Evolutionary conservation across 1,140 invertebrate species (phyloP), one percentile per base, ranked within the genome.

Genomic region (Lutraria rhynchaena): DNA sequence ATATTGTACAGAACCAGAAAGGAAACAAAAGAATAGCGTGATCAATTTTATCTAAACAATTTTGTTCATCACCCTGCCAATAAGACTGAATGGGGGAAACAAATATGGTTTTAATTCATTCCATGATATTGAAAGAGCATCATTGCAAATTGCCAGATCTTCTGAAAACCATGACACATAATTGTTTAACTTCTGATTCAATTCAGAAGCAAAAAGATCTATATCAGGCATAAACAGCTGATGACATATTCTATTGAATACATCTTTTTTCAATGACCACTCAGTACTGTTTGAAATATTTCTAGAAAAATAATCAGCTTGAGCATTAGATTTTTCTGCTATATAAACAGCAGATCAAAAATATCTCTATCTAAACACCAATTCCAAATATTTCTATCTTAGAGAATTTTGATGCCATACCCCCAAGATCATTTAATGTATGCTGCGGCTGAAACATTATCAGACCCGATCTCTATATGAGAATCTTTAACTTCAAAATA

Each of bases 41-140:
- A 13, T 82, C 69, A 53, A 71, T 75, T 49, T 75, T 37, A 60
- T 86, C 74, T 44, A 35, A 35, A 60, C 46, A 27, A 85, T 33
- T 46, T 85, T 85, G 27, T 80, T 58, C 27, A 71, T 71, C 9
- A 55, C 35, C 77, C 63, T 41, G 41, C 58, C 31, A 51, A 46
- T 31, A 22, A 22, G 33, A 5, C 19, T n/a, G 37, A 73, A 57
- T n/a, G 70, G 70, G 22, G 70, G 51, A 31, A 73, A 73, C 13
- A 76, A 37, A 49, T 76, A 76, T 15, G 61, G 44, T 35, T 27
- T 53, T 3, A 77, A 53, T 11, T 63, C 46, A 7, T n/a, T n/a
- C 61, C 58, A 77, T n/a, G 44, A 65, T 3, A 77, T 5, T 9
- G 58, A 35, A 67, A 77, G 65, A 65, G 74, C 58, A 57, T 77